Percentiles rank a stretch among this genome's conserved stretches.
phyloP scores from a whole-genome alignment of 1,140 invertebrate species.

The Cataglyphis hispanica region DNA sequence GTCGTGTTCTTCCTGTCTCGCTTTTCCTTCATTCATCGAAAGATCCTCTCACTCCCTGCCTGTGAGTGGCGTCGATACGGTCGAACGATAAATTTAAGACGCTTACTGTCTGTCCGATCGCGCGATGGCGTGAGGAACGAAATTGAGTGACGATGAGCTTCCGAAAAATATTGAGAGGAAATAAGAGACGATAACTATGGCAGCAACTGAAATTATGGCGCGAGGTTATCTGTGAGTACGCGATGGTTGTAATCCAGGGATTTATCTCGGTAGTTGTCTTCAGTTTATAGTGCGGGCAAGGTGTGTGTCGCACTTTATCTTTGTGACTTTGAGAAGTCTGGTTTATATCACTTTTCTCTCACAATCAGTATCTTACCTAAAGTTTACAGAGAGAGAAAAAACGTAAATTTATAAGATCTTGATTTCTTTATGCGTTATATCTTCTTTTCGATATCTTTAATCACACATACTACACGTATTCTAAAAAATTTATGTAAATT shows the following conservation, averaged over 20 bases:
- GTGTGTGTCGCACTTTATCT: not conserved
- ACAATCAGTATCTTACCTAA: not conserved
- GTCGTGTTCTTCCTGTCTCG: not conserved
- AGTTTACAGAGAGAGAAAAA: not conserved
- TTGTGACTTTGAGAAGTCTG: not conserved
- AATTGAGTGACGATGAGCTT: slow-evolving; percentile 81
- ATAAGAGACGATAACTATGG: slow-evolving; percentile 39
- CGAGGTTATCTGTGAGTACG: slow-evolving; percentile 28
- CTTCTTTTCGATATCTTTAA: not conserved
- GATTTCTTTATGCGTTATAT: not conserved
- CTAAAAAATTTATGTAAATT: not conserved
- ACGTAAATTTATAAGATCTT: too few relatives aligned
- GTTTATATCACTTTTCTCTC: not conserved
- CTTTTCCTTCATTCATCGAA: slow-evolving; percentile 55
- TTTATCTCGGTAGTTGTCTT: slow-evolving; percentile 25
- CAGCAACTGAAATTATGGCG: not conserved
- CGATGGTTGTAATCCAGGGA: slow-evolving; percentile 43
- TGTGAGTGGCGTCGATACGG: slow-evolving; percentile 77
- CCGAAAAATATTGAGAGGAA: slow-evolving; percentile 40
- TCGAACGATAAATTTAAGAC: slow-evolving; percentile 84
- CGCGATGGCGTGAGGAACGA: slow-evolving; percentile 81
- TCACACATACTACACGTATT: not conserved
- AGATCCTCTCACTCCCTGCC: slow-evolving; percentile 63
- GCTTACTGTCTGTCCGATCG: slow-evolving; percentile 84
- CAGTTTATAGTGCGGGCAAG: not conserved